Evolutionary conservation across 2,888 invertebrate genomes (phyloP), one percentile per base, ranked within the genome.

Genomic region (Myopa tessellatipennis): DNA sequence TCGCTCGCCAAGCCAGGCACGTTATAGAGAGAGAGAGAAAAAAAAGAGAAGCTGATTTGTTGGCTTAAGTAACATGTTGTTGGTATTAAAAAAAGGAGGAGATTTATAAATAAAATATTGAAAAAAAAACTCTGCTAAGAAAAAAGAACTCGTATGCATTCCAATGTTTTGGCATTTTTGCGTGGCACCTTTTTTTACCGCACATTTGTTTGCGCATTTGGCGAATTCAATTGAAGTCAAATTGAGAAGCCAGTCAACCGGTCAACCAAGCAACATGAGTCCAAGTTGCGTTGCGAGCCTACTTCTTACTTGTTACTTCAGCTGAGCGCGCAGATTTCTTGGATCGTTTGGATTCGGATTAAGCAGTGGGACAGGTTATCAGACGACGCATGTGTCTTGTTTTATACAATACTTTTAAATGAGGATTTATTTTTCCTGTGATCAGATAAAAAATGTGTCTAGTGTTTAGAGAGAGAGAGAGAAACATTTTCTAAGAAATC

Each of bases 281-380:
- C n/a, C 16, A 55, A 10, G 55, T 55, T n/a, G 55, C 55, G 14
- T 16, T 10, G 14, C 55, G 26, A 7, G 38, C 38, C 3, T 16
- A 58, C 63, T 26, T 67, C 58, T 70, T 68, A 67, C 58, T 52
- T 63, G 70, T 76, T 45, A 45, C 45, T 45, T 10, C 7, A 45
- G 45, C 45, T 45, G 77, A 36, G 73, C 45, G 76, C 74, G 69
- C 52, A 16, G 73, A n/a, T 74, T 6, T 26, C 68, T 52, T 18
- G 14, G 8, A 16, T 8, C 68, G 74, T 26, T 36, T 38, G 71
- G n/a, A 40, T 34, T 65, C n/a, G 36, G 70, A 58, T 40, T 83
- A 85, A 85, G 87, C 86, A 83, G 87, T 83, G 84, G 84, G 87
- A 87, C 87, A 85, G 86, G 87, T 87, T 87, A 87, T 87, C 86